phyloP scores from a whole-genome alignment of 2,888 invertebrate species.

The Drosophila imparisetae region DNA sequence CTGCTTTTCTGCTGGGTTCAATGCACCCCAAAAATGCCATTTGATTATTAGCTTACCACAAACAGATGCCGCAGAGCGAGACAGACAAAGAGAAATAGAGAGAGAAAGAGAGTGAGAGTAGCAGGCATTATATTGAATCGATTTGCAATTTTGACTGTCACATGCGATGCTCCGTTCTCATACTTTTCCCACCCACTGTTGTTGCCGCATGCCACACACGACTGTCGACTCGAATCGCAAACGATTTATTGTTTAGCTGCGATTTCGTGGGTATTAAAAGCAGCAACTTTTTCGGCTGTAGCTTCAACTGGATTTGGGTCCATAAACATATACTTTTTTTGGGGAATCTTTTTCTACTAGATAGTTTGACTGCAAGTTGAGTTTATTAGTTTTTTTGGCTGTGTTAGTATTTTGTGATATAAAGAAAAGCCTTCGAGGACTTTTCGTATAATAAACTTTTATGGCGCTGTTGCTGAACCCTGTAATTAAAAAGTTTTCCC shows the following conservation, averaged over 20 bases:
- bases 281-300: constrained; percentile 46
- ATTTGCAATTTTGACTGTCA: constrained; percentile 60
- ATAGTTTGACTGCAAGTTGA: constrained; percentile 50
- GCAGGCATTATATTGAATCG: constrained; percentile 53
- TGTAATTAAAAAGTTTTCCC: constrained; percentile 76
- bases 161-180: constrained; percentile 16
- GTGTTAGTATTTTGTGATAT: constrained; percentile 13
- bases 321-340: constrained; percentile 15
- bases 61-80: constrained; percentile 6
- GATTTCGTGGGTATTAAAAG: constrained; percentile 51
- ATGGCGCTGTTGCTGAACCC: constrained; percentile 72
- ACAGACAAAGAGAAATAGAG: neutral
- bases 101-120: neutral
- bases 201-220: constrained; percentile 17
- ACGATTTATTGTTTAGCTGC: constrained; percentile 47
- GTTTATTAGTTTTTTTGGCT: constrained; percentile 62
- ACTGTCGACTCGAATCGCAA: constrained; percentile 31
- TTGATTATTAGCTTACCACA: constrained; percentile 59
- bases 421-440: constrained; percentile 3
- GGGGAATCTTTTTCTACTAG: constrained; percentile 9
- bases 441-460: constrained; percentile 75
- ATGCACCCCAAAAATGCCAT: constrained; percentile 64
- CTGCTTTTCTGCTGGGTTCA: constrained; percentile 49
- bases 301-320: constrained; percentile 59
- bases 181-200: constrained; percentile 9